Evolutionary conservation across 2,888 invertebrate genomes (phyloP).

Genomic region (Leistus spinibarbis): DNA sequence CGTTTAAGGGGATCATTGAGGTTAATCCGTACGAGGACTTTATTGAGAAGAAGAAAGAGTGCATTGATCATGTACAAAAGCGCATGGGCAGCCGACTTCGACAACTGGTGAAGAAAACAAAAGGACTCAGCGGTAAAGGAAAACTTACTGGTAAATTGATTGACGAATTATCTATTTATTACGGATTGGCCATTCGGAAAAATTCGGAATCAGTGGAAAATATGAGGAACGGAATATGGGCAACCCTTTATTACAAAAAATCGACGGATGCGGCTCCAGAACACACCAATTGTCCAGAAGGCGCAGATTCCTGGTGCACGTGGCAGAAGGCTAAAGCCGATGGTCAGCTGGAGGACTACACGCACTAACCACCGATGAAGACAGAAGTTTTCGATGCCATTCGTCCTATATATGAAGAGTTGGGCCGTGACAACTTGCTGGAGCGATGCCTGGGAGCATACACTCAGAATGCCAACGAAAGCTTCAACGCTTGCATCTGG

Average conservation of each 20-base stretch:
- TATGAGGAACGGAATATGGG: conserved; percentile 42
- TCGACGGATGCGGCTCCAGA: conserved; percentile 40
- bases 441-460: too few species aligned
- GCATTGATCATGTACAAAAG: conserved; percentile 36
- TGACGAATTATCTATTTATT: conserved; percentile 21
- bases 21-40: conserved; percentile 27
- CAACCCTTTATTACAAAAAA: conserved; percentile 41
- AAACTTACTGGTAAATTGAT: conserved; percentile 16
- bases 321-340: conserved; percentile 40
- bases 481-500: too few species aligned
- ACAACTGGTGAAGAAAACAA: conserved; percentile 15
- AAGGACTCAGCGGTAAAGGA: conserved; percentile 25
- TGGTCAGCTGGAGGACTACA: not conserved
- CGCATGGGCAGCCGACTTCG: conserved; percentile 23
- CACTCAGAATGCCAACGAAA: too few species aligned
- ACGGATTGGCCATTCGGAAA: conserved; percentile 32
- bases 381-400: conserved; percentile 7
- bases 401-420: not conserved
- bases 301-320: conserved; percentile 41
- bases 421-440: too few species aligned
- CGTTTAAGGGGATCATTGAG: conserved; percentile 24
- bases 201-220: conserved; percentile 39
- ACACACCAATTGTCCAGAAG: conserved; percentile 41
- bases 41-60: conserved; percentile 33
- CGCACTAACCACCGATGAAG: conserved; percentile 11